Evolutionary conservation across 2,888 invertebrate genomes (phyloP), one percentile per base, ranked within the genome.

Genomic region (Acrobasis repandana): DNA sequence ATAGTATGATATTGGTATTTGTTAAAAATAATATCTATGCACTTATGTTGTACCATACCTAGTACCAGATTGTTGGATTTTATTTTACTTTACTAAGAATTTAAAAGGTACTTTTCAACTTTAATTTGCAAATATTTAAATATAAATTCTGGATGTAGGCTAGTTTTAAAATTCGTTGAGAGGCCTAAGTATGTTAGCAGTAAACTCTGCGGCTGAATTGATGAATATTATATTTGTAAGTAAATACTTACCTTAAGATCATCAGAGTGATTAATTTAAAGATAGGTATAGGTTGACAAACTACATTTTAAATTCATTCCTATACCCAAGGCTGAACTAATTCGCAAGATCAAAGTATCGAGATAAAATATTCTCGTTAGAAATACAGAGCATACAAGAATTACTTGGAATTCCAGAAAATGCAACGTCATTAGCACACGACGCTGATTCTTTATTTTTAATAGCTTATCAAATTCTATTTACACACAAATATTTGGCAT

Each of bases 391-490:
- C 43, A 43, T 43, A n/a, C 43, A 14, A 14, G 1, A 43, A 14
- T n/a, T 43, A 14, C 43, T 43, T n/a, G n/a, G 43, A 11, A 43
- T 43, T 43, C 43, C 43, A 67, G 66, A 64, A 58, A 62, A 63
- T 65, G 65, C 66, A 61, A 64, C 65, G 49, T 58, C 58, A 58
- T 43, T 2, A 43, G 43, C 43, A 43, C 43, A 43, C 11, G 43
- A 14, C n/a, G 43, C 1, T 43, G 43, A 43, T 43, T 43, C n/a
- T 43, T 43, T 14, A 4, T 38, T 43, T 38, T 28, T 28, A 28
- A 28, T 28, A 28, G 28, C 28, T 28, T 28, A 28, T 28, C 28
- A 28, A 28, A 28, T 38, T 38, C 38, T 38, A 38, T 38, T 38
- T 38, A 10, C 10, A 38, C 11, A 38, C 38, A 38, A 38, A 38